Evolutionary conservation across 2,113 vertebrate species (phyloP), one percentile per base, ranked within the genome.

Genomic region (Anguilla japonica): DNA sequence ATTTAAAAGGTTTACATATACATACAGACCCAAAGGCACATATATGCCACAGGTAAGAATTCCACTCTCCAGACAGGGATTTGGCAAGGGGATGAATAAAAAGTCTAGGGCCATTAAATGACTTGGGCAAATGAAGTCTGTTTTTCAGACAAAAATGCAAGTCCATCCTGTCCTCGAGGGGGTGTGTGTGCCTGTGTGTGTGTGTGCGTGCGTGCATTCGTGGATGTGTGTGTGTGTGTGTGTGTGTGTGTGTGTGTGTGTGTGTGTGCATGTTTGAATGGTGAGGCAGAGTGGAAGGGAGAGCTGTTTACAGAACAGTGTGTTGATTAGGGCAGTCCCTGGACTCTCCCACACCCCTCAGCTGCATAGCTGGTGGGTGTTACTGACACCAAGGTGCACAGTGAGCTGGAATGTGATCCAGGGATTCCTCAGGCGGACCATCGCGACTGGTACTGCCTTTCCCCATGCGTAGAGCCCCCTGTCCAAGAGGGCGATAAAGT

Each of bases 41-140:
- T 2, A 6, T 20, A 60, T 4, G 18, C 57, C 26, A 91, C 84
- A 87, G 96, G 95, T 94, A 93, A 94, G 94, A 93, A 90, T 92
- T 95, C 93, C 90, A 90, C 88, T 90, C 91, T 92, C 92, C 90
- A 92, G 93, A 67, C 84, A 86, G 87, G 91, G 87, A 89, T 94
- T 93, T 95, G 95, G 92, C 94, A 93, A 92, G 88, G 85, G 90
- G 89, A 87, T 89, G 91, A 87, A 94, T 83, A 87, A 92, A 90
- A 83, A 92, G 93, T 92, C 92, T 92, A 93, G 92, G 94, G 93
- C 94, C 91, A 95, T 92, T 95, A 93, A 96, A 97, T 90, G 92
- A 95, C 96, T 86, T 50, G 53, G 92, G 53, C 15, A 56, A 56
- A 56, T 56, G 53, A 15, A 56, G 8, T 15, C 53, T 56, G 53